Evolutionary conservation across 2,113 vertebrate species (phyloP), one percentile per base, ranked within the genome.

Genomic region (Hyla sarda): DNA sequence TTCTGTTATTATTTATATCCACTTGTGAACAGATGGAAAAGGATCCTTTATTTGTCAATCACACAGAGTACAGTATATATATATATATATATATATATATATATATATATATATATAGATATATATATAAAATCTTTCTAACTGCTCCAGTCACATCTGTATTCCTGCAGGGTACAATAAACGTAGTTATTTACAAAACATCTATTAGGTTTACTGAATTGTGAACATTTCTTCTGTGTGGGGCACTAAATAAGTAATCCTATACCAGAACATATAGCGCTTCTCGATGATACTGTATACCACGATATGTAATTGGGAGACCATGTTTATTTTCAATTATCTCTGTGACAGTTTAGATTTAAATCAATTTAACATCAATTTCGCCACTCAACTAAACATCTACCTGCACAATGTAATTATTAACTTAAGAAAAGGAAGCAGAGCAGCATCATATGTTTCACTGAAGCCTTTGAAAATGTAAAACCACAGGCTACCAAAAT

Each of bases 21-120:
- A 76, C 74, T 76, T 76, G 74, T 76, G 25, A 28, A 52, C 74
- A 30, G 17, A 32, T 23, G 19, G 67, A 71, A 11, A 32, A 16
- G 34, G 67, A 34, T 71, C 67, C 67, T 71, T 37, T 71, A 71
- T 71, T 71, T 71, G 67, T 71, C 67, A 71, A 71, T 71, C 67
- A 71, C 67, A 71, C 19, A 23, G 30, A 34, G 65, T 34, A 19
- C 32, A 37, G 34, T 71, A 41, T 71, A 71, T 71, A n/a, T n/a
- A n/a, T n/a, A n/a, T n/a, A n/a, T n/a, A n/a, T n/a, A n/a, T n/a
- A n/a, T n/a, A n/a, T n/a, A n/a, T n/a, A n/a, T n/a, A n/a, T n/a
- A n/a, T n/a, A n/a, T n/a, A n/a, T n/a, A n/a, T n/a, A n/a, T n/a
- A n/a, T n/a, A n/a, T n/a, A n/a, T n/a, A n/a, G n/a, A n/a, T n/a